Evolutionary conservation across 2,888 invertebrate genomes (phyloP).

Genomic region (Serrognathus titanus): DNA sequence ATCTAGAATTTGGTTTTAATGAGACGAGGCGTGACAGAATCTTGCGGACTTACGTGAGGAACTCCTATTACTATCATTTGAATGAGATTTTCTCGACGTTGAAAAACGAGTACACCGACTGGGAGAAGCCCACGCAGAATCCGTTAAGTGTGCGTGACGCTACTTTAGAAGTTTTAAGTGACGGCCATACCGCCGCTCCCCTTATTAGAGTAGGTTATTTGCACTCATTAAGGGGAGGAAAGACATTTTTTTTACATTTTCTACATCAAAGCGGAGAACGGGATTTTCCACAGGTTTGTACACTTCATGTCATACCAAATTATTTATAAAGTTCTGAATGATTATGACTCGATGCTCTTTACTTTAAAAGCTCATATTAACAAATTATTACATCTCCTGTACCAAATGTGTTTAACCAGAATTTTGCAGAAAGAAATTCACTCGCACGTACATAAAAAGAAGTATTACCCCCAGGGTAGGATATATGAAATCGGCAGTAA

Average conservation of each 20-base stretch:
- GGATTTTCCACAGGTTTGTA: constrained; percentile 68
- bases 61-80: constrained; percentile 91
- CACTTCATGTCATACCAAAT: neutral
- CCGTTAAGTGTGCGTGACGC: constrained; percentile 83
- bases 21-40: constrained; percentile 83
- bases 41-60: constrained; percentile 87
- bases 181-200: constrained; percentile 88
- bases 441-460: too few relatives aligned
- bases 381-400: too few relatives aligned
- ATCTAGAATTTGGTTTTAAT: constrained; percentile 88
- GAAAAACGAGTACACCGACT: constrained; percentile 93
- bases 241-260: constrained; percentile 85
- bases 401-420: too few relatives aligned
- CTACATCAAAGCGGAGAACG: constrained; percentile 81
- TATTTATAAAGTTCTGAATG: too few relatives aligned
- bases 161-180: constrained; percentile 82
- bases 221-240: constrained; percentile 74
- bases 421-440: too few relatives aligned
- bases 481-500: too few relatives aligned
- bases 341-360: too few relatives aligned
- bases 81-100: constrained; percentile 93
- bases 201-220: constrained; percentile 75
- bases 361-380: neutral
- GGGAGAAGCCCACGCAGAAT: constrained; percentile 86
- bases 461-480: too few relatives aligned